phyloP scores from a whole-genome alignment of 37 sponge, comb jelly and placozoan genomes.

The Oscarella lobularis region DNA sequence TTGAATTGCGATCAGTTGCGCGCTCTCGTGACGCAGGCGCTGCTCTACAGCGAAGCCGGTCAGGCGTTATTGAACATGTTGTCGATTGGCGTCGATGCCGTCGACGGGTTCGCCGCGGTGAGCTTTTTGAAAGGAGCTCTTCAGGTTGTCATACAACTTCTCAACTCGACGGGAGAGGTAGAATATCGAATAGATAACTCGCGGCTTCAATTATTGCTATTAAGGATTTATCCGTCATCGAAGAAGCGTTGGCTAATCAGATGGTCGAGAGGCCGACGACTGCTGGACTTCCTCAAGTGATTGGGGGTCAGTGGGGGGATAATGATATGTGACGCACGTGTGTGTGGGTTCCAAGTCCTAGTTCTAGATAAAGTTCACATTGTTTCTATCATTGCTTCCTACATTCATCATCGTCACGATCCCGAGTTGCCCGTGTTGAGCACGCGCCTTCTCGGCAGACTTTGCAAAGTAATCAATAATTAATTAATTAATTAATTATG shows the following conservation, averaged over 20 bases:
- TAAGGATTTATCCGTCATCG: not conserved
- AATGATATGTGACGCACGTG: not conserved
- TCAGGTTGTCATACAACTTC: not conserved
- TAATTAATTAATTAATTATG: not conserved
- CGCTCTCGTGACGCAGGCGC: conserved; percentile 16
- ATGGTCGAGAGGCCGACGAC: not conserved
- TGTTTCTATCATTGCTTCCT: conserved; percentile 37
- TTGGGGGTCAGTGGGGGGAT: no score
- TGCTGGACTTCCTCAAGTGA: not conserved
- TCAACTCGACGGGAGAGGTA: not conserved
- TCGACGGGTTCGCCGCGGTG: conserved; percentile 15
- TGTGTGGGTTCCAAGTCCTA: not conserved
- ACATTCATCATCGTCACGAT: conserved; percentile 54
- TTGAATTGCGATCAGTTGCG: conserved; percentile 21
- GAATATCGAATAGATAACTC: no score
- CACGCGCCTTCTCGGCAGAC: conserved; percentile 1
- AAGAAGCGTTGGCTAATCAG: not conserved
- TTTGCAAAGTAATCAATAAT: conserved; percentile 9
- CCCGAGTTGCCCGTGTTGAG: conserved; percentile 20
- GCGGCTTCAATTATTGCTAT: no score
- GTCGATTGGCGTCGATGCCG: conserved; percentile 24
- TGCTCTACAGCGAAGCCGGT: conserved; percentile 23
- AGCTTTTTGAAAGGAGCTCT: not conserved
- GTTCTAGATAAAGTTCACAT: conserved; percentile 4
- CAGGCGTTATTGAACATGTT: conserved; percentile 25